Percentiles rank a stretch among this genome's conserved stretches.
Evolutionary conservation across 2,888 invertebrate genomes (phyloP).

Genomic region (Agrotis exclamationis): DNA sequence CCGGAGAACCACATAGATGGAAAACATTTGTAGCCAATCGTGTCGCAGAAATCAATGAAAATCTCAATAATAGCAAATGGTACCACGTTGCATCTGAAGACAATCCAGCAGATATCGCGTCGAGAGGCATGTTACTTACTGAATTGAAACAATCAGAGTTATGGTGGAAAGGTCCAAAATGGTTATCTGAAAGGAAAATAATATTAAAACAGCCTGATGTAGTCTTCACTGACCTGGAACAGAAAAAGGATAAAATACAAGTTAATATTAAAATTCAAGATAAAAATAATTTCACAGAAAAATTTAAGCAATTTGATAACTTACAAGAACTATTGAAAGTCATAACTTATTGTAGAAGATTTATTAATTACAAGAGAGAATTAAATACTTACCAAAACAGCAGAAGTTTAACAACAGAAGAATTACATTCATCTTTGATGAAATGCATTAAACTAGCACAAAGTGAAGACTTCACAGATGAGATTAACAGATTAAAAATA

Average conservation of each 20-base stretch:
- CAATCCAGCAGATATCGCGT: constrained; percentile 57
- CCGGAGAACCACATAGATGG: constrained; percentile 27
- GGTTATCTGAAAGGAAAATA: neutral
- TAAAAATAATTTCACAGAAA: neutral
- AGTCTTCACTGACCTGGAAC: neutral
- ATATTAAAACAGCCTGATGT: neutral
- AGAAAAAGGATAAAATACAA: neutral
- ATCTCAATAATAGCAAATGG: neutral
- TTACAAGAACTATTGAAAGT: constrained; percentile 3
- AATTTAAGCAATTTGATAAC: neutral
- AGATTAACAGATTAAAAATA: no score
- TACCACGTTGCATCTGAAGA: constrained; percentile 16
- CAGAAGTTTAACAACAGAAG: neutral
- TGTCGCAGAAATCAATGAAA: constrained; percentile 25
- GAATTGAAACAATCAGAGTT: constrained; percentile 35
- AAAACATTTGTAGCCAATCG: constrained; percentile 51
- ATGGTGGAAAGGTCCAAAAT: neutral
- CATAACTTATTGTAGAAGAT: constrained; percentile 1
- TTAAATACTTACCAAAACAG: neutral
- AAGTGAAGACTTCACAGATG: no score
- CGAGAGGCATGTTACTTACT: constrained; percentile 48
- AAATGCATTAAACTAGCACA: no score
- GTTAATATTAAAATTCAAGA: neutral
- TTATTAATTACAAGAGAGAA: neutral
- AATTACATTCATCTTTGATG: neutral